These are phyloP conservation scores for Cololabis saira DNA, from an alignment of 2,113 vertebrate species.

Conservation along the genomic window DNA sequence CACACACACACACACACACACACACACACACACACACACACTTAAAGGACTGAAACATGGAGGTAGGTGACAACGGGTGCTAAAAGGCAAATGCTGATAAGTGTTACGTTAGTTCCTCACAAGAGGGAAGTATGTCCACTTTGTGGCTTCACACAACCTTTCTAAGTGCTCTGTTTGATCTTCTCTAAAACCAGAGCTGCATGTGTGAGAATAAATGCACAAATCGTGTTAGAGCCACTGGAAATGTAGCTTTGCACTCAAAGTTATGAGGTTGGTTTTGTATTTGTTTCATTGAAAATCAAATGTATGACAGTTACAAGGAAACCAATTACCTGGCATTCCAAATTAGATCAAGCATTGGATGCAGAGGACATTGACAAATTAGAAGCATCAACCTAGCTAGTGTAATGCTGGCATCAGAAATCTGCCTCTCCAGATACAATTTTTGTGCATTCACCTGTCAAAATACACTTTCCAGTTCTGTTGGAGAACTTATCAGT, in stretches of 20 bases:
- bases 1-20: background rate
- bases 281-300: too few species aligned
- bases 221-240: conserved; percentile 6
- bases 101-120: conserved; percentile 38
- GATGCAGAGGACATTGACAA: too few species aligned
- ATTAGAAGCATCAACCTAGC: too few species aligned
- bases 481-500: conserved; percentile 4
- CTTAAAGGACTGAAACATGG: conserved; percentile 2
- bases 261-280: too few species aligned
- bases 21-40: background rate
- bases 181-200: conserved; percentile 42
- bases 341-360: too few species aligned
- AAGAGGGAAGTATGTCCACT: conserved; percentile 49
- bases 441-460: conserved; percentile 5
- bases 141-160: conserved; percentile 36
- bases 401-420: too few species aligned
- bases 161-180: conserved; percentile 58
- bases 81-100: conserved; percentile 36
- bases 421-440: background rate
- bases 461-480: conserved; percentile 14
- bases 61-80: conserved; percentile 19
- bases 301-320: too few species aligned
- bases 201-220: conserved; percentile 6
- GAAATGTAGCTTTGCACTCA: too few species aligned
- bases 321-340: too few species aligned